Evolutionary conservation across 2,797 vertebrate species (phyloP), one percentile per base, ranked within the genome.

Genomic region (Varecia variegata): DNA sequence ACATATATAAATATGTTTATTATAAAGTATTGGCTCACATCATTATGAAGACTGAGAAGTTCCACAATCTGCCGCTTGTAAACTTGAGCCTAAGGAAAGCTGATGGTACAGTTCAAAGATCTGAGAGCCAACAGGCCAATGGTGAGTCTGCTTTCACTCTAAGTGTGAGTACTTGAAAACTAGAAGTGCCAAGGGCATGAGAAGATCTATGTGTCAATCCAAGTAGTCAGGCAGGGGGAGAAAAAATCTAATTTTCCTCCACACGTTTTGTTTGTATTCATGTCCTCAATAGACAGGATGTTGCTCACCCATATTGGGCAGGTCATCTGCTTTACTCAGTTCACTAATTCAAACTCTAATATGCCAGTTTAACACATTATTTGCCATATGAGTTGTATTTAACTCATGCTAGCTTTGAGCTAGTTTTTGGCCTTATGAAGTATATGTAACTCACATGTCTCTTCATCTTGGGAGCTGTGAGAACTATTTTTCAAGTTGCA

Each of bases 61-160:
- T 7, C n/a, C 2, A 35, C 7, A 3, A 67, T 35, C 7, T 47
- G 38, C 14, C 21, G 8, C 45, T 5, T 67, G 5, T 3, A 65
- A 73, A 11, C 3, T 25, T 3, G 32, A 56, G 3, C 32, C 38
- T 27, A 14, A 62, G 62, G 25, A 80, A 73, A 54, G 18, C 35
- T 10, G 45, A 10, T 7, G 1, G 1, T 38, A 0, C 25, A 43
- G 10, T 23, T 54, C 17, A 32, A 27, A 87, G 8, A 2, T 9
- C 17, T 25, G 27, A 21, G 20, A 82, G 5, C 56, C 15, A 20
- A 30, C 23, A 25, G 17, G 5, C 2, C 47, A 7, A 15, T 50
- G 18, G 1, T 56, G 18, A 45, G 43, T 45, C 43, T 45, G 43
- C 43, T 58, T 74, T 7, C 3, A 12, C 4, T 70, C 21, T 79